phyloP scores from a whole-genome alignment of 2,797 vertebrate genomes.

The Erpetoichthys calabaricus region DNA sequence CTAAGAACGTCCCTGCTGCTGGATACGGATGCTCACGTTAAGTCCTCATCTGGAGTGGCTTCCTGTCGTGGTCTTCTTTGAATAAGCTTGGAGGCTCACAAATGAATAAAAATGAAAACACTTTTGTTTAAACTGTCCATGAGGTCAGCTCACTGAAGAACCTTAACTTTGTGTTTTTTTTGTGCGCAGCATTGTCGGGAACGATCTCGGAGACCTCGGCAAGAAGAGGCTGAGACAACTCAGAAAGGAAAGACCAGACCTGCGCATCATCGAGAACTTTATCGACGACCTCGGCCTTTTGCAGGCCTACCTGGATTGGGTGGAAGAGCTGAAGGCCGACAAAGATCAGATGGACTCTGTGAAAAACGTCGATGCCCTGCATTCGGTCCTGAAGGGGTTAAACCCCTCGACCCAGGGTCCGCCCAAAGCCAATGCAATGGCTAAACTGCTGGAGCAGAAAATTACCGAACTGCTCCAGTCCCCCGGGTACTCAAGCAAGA shows the following conservation, averaged over 20 bases:
- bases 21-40: too few relatives aligned
- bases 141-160: background rate
- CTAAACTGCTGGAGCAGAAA: conserved; percentile 28
- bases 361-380: conserved; percentile 39
- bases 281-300: conserved; percentile 37
- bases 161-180: too few relatives aligned
- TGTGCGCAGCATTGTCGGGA: conserved; percentile 36
- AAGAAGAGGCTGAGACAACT: conserved; percentile 29
- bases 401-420: conserved; percentile 13
- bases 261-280: conserved; percentile 40
- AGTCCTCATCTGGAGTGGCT: too few relatives aligned
- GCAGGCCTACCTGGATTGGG: conserved; percentile 46
- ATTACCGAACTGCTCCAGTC: conserved; percentile 25
- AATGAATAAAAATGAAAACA: too few relatives aligned
- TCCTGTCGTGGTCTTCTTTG: too few relatives aligned
- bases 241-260: conserved; percentile 18
- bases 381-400: conserved; percentile 34
- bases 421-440: conserved; percentile 24
- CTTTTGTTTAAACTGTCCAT: too few relatives aligned
- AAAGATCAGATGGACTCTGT: conserved; percentile 43
- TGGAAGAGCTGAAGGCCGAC: conserved; percentile 39
- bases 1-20: too few relatives aligned
- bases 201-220: conserved; percentile 34
- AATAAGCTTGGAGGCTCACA: too few relatives aligned
- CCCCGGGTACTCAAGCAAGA: background rate